Conservation (phyloP, 1,140 invertebrate species). For the Spodoptera frugiperda region DNA sequence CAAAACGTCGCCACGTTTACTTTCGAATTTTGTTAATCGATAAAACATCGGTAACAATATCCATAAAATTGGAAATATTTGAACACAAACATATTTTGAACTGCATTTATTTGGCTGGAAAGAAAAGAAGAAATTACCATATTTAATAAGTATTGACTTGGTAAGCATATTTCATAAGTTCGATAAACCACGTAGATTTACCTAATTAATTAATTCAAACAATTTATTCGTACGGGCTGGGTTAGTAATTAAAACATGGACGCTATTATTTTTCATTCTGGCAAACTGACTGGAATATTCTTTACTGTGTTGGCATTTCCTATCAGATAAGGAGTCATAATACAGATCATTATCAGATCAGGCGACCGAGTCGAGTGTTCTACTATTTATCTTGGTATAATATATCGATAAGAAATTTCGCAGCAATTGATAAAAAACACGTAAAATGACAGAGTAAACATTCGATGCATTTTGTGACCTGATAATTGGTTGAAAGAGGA, state of each 20-base stretch:
- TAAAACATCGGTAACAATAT: no score
- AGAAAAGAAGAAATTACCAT: no score
- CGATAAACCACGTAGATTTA: no score
- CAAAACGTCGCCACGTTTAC: no score
- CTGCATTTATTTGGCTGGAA: no score
- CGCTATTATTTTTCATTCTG: slow-evolving; percentile 1
- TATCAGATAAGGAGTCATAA: slow-evolving; percentile 41
- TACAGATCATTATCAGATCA: slow-evolving; percentile 57
- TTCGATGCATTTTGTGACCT: slow-evolving; percentile 31
- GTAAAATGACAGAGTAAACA: slow-evolving; percentile 25
- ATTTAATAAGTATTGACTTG: no score
- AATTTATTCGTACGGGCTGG: no score
- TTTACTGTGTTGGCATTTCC: slow-evolving; percentile 10
- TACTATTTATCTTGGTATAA: slow-evolving; percentile 50
- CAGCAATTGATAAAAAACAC: slow-evolving; percentile 40
- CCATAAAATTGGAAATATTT: no score
- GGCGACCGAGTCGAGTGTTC: slow-evolving; percentile 48
- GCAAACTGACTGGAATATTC: slow-evolving; percentile 17
- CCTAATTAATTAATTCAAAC: no score
- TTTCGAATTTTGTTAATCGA: no score
- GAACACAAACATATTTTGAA: no score
- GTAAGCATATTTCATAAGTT: no score
- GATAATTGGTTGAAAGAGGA: slow-evolving; percentile 8
- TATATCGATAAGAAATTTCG: slow-evolving; percentile 53
- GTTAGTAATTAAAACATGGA: not conserved